Conservation (phyloP, 2,797 vertebrate species). For the Sylvia borin region DNA sequence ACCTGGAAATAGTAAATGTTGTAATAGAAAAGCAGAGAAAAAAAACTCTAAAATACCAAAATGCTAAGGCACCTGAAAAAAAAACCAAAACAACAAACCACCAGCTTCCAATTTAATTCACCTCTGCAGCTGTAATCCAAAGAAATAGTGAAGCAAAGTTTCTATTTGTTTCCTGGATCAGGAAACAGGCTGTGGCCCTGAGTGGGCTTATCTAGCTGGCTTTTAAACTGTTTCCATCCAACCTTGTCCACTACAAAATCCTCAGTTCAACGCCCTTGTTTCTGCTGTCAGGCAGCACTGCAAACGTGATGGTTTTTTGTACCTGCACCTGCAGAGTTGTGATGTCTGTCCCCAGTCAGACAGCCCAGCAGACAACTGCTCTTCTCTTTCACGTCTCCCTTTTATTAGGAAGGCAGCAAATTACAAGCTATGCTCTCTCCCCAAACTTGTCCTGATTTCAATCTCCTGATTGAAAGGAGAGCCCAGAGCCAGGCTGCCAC, state of each 20-base stretch:
- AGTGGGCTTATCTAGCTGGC: not conserved
- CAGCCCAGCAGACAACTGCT: not conserved
- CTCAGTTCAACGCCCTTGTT: not conserved
- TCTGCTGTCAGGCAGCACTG: slow-evolving; percentile 9
- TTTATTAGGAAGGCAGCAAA: not conserved
- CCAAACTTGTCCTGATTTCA: not conserved
- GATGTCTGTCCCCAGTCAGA: not conserved
- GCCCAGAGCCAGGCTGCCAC: not conserved
- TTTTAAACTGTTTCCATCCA: not conserved
- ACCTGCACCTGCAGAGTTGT: not conserved
- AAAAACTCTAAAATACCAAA: not conserved
- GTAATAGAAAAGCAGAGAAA: not conserved
- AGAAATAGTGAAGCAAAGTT: not conserved
- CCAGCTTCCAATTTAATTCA: not conserved
- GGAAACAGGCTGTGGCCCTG: not conserved
- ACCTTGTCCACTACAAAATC: not conserved
- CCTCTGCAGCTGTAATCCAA: not conserved
- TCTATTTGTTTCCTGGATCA: not conserved
- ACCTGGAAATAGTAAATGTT: not conserved
- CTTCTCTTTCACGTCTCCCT: not conserved
- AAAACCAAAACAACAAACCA: too few species aligned
- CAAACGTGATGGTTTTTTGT: not conserved
- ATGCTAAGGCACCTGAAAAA: not conserved
- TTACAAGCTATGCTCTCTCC: not conserved
- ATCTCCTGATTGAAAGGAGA: not conserved